These are phyloP conservation scores for Taphrorychus bicolor DNA, from an alignment of 2,888 invertebrate species.

Conservation along the genomic window DNA sequence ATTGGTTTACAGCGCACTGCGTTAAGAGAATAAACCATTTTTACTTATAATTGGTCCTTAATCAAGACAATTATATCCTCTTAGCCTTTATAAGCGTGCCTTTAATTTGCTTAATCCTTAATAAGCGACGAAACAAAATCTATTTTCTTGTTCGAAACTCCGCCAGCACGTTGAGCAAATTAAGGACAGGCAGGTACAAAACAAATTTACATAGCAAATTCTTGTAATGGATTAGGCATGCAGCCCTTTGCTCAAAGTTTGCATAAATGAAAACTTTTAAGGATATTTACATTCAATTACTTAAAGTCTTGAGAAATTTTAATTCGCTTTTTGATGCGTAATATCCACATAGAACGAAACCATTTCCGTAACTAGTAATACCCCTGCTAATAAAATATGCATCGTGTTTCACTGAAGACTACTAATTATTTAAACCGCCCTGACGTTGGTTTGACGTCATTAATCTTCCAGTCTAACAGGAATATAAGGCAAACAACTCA, in stretches of 20 bases:
- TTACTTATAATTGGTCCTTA: too few relatives aligned
- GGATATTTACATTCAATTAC: not conserved
- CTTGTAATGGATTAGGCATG: not conserved
- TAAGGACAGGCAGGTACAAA: not conserved
- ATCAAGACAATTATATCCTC: too few relatives aligned
- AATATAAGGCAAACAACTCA: not conserved
- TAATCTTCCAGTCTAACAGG: not conserved
- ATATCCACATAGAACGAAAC: too few relatives aligned
- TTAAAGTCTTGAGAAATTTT: not conserved
- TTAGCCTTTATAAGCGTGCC: too few relatives aligned
- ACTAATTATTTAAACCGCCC: too few relatives aligned
- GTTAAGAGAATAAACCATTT: too few relatives aligned
- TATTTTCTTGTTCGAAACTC: not conserved
- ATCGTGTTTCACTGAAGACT: too few relatives aligned
- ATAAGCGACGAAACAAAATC: not conserved
- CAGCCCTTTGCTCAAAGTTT: not conserved
- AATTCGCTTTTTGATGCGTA: not conserved
- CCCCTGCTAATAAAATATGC: too few relatives aligned
- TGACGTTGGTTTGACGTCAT: not conserved
- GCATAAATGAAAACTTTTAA: not conserved
- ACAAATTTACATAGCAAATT: not conserved
- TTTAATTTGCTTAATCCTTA: too few relatives aligned
- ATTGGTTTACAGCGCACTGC: too few relatives aligned
- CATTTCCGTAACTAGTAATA: too few relatives aligned
- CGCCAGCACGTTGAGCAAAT: not conserved